Percentiles rank a stretch among this genome's conserved stretches.
Conservation (phyloP, 2,888 invertebrate species). For the Acanthopleura granulata region DNA sequence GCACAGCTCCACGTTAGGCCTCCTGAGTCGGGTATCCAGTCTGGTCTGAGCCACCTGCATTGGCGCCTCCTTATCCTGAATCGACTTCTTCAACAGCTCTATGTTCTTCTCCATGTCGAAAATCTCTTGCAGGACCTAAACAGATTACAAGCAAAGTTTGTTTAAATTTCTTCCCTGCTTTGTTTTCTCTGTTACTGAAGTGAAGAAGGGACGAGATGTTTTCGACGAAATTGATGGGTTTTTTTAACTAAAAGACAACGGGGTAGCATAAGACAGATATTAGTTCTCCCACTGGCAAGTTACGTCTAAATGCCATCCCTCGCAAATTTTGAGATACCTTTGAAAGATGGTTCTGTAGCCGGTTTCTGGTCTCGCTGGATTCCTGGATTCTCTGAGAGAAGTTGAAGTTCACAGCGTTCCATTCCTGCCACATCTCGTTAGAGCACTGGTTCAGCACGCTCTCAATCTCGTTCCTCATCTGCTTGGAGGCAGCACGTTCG, state of each 20-base stretch:
- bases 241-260: no score
- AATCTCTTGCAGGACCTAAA: conserved; percentile 89
- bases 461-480: conserved; percentile 65
- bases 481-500: conserved; percentile 67
- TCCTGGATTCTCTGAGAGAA: conserved; percentile 68
- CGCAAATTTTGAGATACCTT: no score
- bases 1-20: conserved; percentile 91
- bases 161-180: no score
- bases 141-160: conserved; percentile 13
- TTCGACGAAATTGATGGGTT: no score
- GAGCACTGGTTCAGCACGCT: conserved; percentile 66
- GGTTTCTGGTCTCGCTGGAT: conserved; percentile 67
- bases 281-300: no score
- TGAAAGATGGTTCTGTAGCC: conserved; percentile 68
- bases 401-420: conserved; percentile 68
- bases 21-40: conserved; percentile 88
- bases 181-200: no score
- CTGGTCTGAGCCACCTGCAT: conserved; percentile 80
- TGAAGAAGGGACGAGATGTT: no score
- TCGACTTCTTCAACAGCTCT: conserved; percentile 88
- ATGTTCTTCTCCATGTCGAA: conserved; percentile 94
- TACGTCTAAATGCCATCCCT: no score
- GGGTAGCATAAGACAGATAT: no score
- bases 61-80: conserved; percentile 82
- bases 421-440: conserved; percentile 69